phyloP scores from a whole-genome alignment of 1,140 invertebrate species.

The Neodiprion fabricii region DNA sequence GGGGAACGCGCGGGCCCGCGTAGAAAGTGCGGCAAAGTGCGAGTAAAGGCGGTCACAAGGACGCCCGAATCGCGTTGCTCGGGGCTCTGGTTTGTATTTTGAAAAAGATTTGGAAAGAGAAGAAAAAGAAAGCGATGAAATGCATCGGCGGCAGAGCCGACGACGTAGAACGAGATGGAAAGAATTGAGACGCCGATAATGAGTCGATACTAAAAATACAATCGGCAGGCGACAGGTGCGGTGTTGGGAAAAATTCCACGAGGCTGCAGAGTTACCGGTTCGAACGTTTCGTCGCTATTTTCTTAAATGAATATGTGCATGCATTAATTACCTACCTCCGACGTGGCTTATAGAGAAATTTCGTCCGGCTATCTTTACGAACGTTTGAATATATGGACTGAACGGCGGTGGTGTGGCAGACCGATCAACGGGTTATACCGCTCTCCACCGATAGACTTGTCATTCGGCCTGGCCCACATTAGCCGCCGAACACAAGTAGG shows the following conservation, averaged over 20 bases:
- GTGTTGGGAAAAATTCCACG: no score
- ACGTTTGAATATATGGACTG: background rate
- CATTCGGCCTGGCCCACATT: background rate
- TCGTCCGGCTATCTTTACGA: background rate
- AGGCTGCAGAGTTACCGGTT: background rate
- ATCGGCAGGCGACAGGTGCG: no score
- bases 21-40: background rate
- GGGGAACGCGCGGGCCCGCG: background rate
- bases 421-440: background rate
- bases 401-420: no score
- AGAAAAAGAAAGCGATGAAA: background rate
- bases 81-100: background rate
- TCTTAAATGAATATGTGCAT: background rate
- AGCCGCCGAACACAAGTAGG: background rate
- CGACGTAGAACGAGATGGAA: background rate
- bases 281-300: background rate
- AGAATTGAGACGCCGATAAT: background rate
- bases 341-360: background rate
- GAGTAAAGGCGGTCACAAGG: constrained; percentile 2
- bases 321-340: background rate
- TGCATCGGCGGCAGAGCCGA: no score
- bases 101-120: background rate
- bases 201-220: background rate
- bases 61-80: background rate
- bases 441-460: background rate